A percentile compares a stretch with the other conserved stretches of the same genome.
Evolutionary conservation across 2,888 invertebrate species (phyloP).

Genomic region (Sphaerophoria rueppellii): DNA sequence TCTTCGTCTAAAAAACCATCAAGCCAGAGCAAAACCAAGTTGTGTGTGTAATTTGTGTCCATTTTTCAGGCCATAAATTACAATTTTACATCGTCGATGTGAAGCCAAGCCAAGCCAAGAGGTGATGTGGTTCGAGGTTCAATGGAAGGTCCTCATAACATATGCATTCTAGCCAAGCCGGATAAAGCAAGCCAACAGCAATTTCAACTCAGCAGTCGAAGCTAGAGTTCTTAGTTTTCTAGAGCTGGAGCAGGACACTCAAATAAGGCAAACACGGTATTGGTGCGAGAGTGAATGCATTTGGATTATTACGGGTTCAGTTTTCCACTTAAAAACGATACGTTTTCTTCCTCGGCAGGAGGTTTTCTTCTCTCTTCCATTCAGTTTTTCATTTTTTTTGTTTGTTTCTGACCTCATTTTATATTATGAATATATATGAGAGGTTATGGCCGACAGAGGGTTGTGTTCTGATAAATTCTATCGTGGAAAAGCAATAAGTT

Average conservation of each 20-base stretch:
- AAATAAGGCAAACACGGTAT: neutral
- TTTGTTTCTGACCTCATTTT: conserved; percentile 22
- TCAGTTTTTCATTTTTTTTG: neutral
- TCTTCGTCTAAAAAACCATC: neutral
- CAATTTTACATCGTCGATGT: conserved; percentile 45
- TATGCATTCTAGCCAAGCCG: conserved; percentile 29
- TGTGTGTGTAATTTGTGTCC: conserved; percentile 69
- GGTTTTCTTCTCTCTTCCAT: neutral
- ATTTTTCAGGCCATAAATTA: conserved; percentile 63
- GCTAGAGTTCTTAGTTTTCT: too few relatives aligned
- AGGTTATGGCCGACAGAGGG: neutral
- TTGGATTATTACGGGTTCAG: conserved; percentile 58
- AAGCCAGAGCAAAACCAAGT: neutral
- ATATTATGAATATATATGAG: conserved; percentile 28
- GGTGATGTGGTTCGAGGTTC: conserved; percentile 11
- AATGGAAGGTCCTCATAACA: conserved; percentile 45
- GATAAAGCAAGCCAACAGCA: conserved; percentile 38
- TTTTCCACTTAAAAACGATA: conserved; percentile 26
- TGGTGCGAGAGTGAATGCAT: conserved; percentile 34
- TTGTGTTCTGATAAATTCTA: conserved; percentile 18
- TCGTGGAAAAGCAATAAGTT: conserved; percentile 46
- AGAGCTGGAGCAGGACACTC: conserved; percentile 3
- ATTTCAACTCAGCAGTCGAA: conserved; percentile 6
- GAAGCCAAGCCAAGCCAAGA: neutral
- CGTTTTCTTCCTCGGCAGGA: conserved; percentile 8